Percentiles rank a stretch among this genome's conserved stretches.
These are phyloP conservation scores for Micrastur ruficollis DNA, from an alignment of 2,797 vertebrate genomes.

Conservation along the genomic window DNA sequence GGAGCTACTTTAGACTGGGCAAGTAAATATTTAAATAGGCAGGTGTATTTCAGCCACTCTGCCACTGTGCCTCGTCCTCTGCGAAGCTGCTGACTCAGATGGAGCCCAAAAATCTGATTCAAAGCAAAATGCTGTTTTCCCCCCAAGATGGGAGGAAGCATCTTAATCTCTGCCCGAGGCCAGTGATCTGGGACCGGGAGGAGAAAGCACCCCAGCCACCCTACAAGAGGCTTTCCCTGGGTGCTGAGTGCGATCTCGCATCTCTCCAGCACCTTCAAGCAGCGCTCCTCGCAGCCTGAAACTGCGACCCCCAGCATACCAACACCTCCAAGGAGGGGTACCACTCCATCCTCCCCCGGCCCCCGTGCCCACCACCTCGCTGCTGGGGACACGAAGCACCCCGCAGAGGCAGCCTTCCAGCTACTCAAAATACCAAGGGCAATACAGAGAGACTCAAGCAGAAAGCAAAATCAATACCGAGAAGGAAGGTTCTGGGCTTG, in stretches of 20 bases:
- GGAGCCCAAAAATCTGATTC: neutral
- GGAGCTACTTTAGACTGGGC: neutral
- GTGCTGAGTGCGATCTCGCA: neutral
- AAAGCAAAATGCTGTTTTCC: neutral
- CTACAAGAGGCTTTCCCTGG: neutral
- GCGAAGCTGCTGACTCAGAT: neutral
- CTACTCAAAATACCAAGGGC: neutral
- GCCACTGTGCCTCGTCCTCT: neutral
- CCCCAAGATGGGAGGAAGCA: neutral
- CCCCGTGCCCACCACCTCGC: fast-evolving
- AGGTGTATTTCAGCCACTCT: neutral
- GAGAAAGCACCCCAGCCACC: neutral
- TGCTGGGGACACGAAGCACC: neutral
- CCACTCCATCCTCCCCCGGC: neutral
- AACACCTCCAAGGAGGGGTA: neutral
- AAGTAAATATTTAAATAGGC: slow-evolving; percentile 36
- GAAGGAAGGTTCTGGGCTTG: slow-evolving; percentile 12
- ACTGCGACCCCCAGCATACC: fast-evolving
- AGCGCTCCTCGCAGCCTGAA: fast-evolving
- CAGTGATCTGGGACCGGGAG: neutral
- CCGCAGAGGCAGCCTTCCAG: neutral
- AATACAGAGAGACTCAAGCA: neutral
- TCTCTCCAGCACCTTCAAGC: neutral
- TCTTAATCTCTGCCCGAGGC: neutral
- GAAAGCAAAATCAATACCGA: slow-evolving; percentile 10